These are phyloP conservation scores for Poecilia latipinna DNA, from an alignment of 2,113 vertebrate species.

Conservation along the genomic window DNA sequence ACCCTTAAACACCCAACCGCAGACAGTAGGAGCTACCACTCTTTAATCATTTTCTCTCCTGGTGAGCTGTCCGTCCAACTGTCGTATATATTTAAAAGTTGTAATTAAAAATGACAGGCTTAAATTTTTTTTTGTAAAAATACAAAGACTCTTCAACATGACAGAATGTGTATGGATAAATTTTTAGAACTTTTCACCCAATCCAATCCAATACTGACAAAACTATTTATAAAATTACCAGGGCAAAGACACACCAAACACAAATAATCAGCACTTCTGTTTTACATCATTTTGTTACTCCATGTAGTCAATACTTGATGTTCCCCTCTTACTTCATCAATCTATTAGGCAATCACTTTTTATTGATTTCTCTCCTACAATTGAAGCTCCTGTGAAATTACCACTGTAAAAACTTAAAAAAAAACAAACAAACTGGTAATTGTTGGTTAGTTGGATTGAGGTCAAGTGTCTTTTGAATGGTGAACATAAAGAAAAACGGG, in stretches of 20 bases:
- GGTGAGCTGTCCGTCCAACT: too few species aligned
- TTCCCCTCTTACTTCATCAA: neutral
- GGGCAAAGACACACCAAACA: neutral
- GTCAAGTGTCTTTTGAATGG: constrained; percentile 38
- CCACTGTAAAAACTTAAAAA: constrained; percentile 10
- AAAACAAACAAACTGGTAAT: constrained; percentile 30
- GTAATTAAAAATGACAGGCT: too few species aligned
- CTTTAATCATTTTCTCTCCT: too few species aligned
- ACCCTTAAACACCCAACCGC: too few species aligned
- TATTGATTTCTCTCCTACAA: constrained; percentile 4
- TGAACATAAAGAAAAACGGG: constrained; percentile 13
- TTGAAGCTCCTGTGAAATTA: constrained; percentile 6
- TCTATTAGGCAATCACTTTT: constrained; percentile 10
- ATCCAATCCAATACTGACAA: neutral
- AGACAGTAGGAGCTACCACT: too few species aligned
- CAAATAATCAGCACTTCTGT: neutral
- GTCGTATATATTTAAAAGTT: too few species aligned
- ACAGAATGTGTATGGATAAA: too few species aligned
- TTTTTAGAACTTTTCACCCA: neutral
- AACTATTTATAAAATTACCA: neutral
- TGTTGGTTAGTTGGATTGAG: constrained; percentile 12
- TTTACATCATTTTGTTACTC: neutral
- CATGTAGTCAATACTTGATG: neutral
- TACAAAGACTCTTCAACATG: too few species aligned
- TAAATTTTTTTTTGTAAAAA: too few species aligned